Base-by-base conservation (phyloP, 2,888 invertebrate species). In the Polydrusus pterygomalis region DNA sequence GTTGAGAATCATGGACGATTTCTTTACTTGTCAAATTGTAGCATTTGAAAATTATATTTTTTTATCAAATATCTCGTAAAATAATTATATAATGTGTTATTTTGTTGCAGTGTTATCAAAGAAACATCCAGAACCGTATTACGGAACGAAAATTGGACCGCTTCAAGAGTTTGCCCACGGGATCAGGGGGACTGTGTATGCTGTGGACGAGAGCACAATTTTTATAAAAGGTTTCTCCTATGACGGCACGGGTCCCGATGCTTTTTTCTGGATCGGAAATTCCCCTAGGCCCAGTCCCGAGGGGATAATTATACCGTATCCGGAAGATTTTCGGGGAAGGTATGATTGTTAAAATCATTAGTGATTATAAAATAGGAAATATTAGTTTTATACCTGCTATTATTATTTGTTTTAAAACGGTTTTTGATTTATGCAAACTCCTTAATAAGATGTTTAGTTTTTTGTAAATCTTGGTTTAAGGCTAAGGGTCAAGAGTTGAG, bases 191-290 rank as follows among this genome's bases (percentile, higher is more conserved):
- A 92, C 91, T 0, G 95, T 94, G 34, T 97, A 95, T 88, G 96
- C 95, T 0, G 95, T 96, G 7, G 97, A 97, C 85, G 96, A 97
- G 85, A 93, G 90, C 84, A 97, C 96, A 17, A 90, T 97, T 77
- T 96, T 94, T 89, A 93, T 97, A 83, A 93, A 94, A 83, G 94
- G 93, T 51, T 97, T 97, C 88, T 93, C 92, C 56, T 97, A 97
- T 86, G 96, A 96, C 84, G 97, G 97, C 51, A 93, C 93, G 8
- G 96, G 94, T 9, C 95, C 96, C 77, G 95, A 95, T 85, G 95
- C 96, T 0, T 96, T 93, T 89, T 97, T 97, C 90, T 97, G 96
- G 96, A 94, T 96, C 75, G 96, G 96, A 13, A 95, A 94, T 83
- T 92, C 93, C 3, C 90, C 92, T 0, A 90, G 93, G 79, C 96